Evolutionary conservation across 2,113 vertebrate species (phyloP).

Genomic region (Zosterops pallidus): DNA sequence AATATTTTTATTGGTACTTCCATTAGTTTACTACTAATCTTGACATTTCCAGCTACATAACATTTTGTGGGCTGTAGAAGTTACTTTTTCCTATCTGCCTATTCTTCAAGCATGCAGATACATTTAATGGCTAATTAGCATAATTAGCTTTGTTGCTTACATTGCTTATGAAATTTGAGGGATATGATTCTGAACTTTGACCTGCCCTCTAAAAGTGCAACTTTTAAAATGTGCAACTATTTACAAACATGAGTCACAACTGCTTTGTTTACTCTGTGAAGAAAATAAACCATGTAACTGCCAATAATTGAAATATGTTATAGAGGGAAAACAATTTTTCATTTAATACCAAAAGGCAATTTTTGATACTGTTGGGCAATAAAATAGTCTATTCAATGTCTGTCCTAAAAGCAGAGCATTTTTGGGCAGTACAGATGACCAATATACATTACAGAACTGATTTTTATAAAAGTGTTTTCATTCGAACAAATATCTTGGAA

Average conservation of each 20-base stretch:
- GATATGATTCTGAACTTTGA: not conserved
- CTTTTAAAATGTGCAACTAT: not conserved
- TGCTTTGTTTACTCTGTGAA: not conserved
- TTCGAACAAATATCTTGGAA: not conserved
- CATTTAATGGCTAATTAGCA: not conserved
- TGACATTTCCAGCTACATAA: not conserved
- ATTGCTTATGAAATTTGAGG: not conserved
- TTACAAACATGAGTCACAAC: not conserved
- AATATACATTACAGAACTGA: not conserved
- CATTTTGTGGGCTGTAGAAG: not conserved
- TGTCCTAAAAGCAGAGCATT: not conserved
- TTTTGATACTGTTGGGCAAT: not conserved
- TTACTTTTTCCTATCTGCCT: not conserved
- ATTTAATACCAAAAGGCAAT: not conserved
- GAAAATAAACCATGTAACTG: not conserved
- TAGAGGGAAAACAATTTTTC: not conserved
- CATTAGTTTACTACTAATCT: not conserved
- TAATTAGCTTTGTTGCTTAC: not conserved
- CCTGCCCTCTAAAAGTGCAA: not conserved
- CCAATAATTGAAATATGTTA: not conserved
- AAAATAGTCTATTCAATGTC: not conserved
- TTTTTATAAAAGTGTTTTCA: not conserved
- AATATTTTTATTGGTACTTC: constrained; percentile 32
- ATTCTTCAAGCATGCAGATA: not conserved
- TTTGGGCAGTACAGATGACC: not conserved